Evolutionary conservation across 2,113 vertebrate species (phyloP), one percentile per base, ranked within the genome.

Genomic region (rabbit (Oryctolagus cuniculus)): DNA sequence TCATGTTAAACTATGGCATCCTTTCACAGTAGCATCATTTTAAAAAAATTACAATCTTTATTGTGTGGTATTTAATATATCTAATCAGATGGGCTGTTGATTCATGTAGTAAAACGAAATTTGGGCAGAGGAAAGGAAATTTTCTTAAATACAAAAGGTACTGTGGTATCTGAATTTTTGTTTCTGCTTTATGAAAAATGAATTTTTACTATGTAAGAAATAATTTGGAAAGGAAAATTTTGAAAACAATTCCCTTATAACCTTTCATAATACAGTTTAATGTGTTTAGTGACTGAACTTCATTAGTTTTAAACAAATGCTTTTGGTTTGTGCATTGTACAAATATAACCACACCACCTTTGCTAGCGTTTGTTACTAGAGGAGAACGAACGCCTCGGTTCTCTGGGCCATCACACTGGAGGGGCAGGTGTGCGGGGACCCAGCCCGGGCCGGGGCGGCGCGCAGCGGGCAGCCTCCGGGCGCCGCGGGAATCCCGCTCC

Each of bases 241-340:
- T 96, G 91, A 84, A 87, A 73, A 79, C 69, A 91, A 83, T 31
- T 64, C 97, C 61, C 97, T 97, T 98, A 91, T 93, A 92, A 98
- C 89, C 96, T 94, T 98, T 97, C 90, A 95, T 96, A 97, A 96
- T 95, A 91, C 95, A 97, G 55, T 97, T 97, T 95, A 97, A 96
- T 97, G 95, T 78, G 67, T 96, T 94, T 97, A 93, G 96, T 97
- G 95, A 97, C 77, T 87, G 90, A 97, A 96, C 96, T 97, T 96
- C 84, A 91, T 97, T 97, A 93, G 95, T 90, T 96, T 97, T 96
- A 94, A 93, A 91, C 31, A 73, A 72, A 31, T 58, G 44, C 44
- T 78, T 96, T 97, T 94, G 91, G 55, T 97, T 95, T 98, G 95
- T 98, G 96, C 96, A 97, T 97, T 82, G 96, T 90, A 98, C 84